Conservation (phyloP, 1,140 invertebrate species). For the Drosophila repletoides region DNA sequence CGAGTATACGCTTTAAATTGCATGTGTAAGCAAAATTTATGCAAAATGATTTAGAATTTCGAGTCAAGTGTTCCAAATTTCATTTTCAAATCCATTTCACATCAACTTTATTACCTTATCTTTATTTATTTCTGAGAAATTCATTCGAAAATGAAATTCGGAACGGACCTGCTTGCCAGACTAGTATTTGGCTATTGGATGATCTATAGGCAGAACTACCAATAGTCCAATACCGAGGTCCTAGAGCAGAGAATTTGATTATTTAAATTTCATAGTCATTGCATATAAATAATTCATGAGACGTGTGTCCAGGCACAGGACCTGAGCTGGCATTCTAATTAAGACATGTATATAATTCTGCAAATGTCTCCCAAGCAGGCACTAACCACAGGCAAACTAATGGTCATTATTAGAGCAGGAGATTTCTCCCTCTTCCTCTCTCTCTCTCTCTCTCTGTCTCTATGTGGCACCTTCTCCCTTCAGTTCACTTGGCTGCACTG, state of each 20-base stretch:
- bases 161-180: no score
- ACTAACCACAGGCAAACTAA: slow-evolving; percentile 47
- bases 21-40: slow-evolving; percentile 45
- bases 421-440: no score
- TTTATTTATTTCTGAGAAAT: no score
- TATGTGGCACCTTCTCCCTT: background rate
- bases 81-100: no score
- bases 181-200: slow-evolving; percentile 28
- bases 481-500: background rate
- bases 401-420: slow-evolving; percentile 56
- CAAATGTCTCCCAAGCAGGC: slow-evolving; percentile 47
- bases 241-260: slow-evolving; percentile 66
- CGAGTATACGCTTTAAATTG: slow-evolving; percentile 16
- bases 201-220: no score
- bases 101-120: no score
- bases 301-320: slow-evolving; percentile 12
- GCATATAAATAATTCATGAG: slow-evolving; percentile 73
- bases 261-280: slow-evolving; percentile 73
- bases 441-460: background rate
- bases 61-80: no score
- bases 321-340: slow-evolving; percentile 61
- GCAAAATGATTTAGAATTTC: slow-evolving; percentile 49
- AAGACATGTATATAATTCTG: slow-evolving; percentile 39
- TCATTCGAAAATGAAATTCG: no score
- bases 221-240: no score